Conservation (phyloP, 1,140 invertebrate genomes). For the Helicoverpa zea region DNA sequence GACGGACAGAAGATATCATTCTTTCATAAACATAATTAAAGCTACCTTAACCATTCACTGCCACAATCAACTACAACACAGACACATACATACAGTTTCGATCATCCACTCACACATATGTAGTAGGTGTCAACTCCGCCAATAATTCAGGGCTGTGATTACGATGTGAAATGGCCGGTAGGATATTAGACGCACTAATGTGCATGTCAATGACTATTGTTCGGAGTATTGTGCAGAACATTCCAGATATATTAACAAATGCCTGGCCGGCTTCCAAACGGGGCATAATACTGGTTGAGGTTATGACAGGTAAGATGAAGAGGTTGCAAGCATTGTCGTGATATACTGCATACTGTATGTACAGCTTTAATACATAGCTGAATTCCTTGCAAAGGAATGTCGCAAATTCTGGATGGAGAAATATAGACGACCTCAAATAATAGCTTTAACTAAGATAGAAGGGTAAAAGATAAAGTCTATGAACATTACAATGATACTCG, state of each 20-base stretch:
- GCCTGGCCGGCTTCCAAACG: slow-evolving; percentile 55
- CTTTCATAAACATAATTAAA: too few relatives aligned
- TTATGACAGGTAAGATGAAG: slow-evolving; percentile 36
- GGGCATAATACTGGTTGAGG: slow-evolving; percentile 1
- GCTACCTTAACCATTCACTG: not conserved
- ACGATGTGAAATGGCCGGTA: slow-evolving; percentile 3
- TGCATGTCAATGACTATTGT: slow-evolving; percentile 39
- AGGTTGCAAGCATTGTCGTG: not conserved
- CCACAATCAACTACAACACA: not conserved
- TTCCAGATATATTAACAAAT: slow-evolving; percentile 54
- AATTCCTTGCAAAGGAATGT: not conserved
- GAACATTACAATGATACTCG: not conserved
- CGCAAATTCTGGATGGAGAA: not conserved
- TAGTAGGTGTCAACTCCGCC: not conserved
- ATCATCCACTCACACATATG: not conserved
- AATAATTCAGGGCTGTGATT: slow-evolving; percentile 40
- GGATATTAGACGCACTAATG: slow-evolving; percentile 27
- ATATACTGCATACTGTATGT: not conserved
- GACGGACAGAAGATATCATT: too few relatives aligned
- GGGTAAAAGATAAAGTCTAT: not conserved
- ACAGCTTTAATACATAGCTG: too few relatives aligned
- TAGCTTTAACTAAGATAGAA: not conserved
- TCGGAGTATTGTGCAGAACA: slow-evolving; percentile 32
- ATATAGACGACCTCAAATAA: not conserved
- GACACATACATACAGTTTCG: not conserved